These are phyloP conservation scores for Acrossocheilus fasciatus DNA, from an alignment of 2,797 vertebrate species.

Conservation along the genomic window DNA sequence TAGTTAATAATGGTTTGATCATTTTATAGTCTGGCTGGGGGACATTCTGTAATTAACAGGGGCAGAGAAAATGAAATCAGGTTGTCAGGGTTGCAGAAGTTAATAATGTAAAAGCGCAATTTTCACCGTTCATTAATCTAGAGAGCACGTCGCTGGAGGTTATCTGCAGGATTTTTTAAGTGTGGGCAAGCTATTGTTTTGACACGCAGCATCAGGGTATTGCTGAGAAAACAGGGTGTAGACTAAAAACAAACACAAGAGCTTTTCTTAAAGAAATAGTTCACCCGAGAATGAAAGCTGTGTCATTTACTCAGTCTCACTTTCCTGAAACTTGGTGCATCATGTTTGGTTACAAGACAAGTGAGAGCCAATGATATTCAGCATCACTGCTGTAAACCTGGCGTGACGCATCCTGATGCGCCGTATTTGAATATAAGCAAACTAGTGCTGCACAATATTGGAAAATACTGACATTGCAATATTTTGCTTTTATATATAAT, in stretches of 20 bases:
- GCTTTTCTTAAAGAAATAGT: neutral
- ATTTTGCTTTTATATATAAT: too few relatives aligned
- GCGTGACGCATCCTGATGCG: neutral
- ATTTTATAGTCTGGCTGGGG: slow-evolving; percentile 31
- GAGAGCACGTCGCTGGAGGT: slow-evolving; percentile 23
- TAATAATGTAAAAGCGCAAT: slow-evolving; percentile 50
- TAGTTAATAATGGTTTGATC: slow-evolving; percentile 43
- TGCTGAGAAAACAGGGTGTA: neutral
- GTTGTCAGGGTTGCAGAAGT: slow-evolving; percentile 47
- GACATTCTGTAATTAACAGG: slow-evolving; percentile 52
- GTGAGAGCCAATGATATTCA: neutral
- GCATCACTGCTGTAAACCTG: neutral
- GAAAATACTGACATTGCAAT: neutral
- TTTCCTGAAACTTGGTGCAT: neutral
- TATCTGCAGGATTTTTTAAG: neutral
- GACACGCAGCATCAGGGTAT: neutral
- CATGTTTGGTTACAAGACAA: slow-evolving; percentile 1
- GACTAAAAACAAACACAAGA: slow-evolving; percentile 11
- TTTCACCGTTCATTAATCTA: slow-evolving; percentile 48
- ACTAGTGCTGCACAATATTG: neutral
- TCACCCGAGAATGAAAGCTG: neutral
- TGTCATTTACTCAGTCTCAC: neutral
- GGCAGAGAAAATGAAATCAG: slow-evolving; percentile 50
- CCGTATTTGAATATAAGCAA: slow-evolving; percentile 1
- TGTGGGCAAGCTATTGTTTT: slow-evolving; percentile 19